Base-by-base conservation (phyloP, 1,140 invertebrate genomes). In the Brachionus koreanus region DNA sequence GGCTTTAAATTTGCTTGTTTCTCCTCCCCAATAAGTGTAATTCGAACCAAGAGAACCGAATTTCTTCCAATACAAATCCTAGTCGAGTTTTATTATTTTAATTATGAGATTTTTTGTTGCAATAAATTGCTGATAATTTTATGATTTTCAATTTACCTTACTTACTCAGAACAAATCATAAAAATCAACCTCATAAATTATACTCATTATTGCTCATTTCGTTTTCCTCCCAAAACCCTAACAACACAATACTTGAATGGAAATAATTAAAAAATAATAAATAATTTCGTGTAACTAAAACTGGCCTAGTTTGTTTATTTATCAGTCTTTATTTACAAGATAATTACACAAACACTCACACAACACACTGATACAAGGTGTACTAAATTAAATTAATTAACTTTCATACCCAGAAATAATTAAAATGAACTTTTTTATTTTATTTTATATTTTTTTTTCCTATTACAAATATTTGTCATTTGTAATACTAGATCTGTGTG, bases 211-310 rank as follows among this genome's bases (percentile, higher is more conserved):
- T 57, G 49, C 63, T 65, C 63, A 37, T 65, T 69, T 39, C 16
- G 10, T 7, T 19, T 69, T 39, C 13, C 37, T 69, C 35, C 65
- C 65, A 19, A 19, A 69, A 39, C 13, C 37, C 65, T 69, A 33
- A 13, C 19, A 16, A 29, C 33, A 39, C 33, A 39, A 69, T 69
- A 69, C 65, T 69, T 19, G 33, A 16, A 69, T 69, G 65, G 65
- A 69, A 69, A 69, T 43, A 69, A 69, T 69, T 69, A 69, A 39
- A 69, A 39, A 69, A 69, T 69, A 69, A 69, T 69, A 69, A 69
- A 69, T 69, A 69, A 69, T 69, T 69, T 69, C 65, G 65, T 69
- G 65, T 69, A 69, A 69, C 65, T 43, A 69, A n/a, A 39, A 37
- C 16, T 69, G n/a, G 35, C 37, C 37, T 39, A 37, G 33, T 69